phyloP scores from a whole-genome alignment of 1,140 invertebrate species.

The Drosophila willistoni region DNA sequence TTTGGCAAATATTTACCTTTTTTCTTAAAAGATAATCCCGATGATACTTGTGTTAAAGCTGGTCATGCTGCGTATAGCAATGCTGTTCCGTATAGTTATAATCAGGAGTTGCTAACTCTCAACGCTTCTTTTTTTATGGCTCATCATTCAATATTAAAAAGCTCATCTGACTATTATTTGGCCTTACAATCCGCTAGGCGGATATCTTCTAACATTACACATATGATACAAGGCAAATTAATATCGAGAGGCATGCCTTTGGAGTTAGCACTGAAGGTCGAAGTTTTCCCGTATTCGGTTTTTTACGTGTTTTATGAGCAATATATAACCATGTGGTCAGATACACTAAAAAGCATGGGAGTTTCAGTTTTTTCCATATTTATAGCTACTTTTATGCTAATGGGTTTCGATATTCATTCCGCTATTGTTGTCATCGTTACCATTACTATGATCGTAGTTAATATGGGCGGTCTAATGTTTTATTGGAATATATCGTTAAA shows the following conservation, averaged over 20 bases:
- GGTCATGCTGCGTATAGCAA: slow-evolving; percentile 92
- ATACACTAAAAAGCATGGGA: slow-evolving; percentile 93
- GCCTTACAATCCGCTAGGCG: slow-evolving; percentile 92
- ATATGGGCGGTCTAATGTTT: slow-evolving; percentile 98
- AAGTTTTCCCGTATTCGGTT: slow-evolving; percentile 98
- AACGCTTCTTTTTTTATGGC: slow-evolving; percentile 95
- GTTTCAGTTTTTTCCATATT: slow-evolving; percentile 96
- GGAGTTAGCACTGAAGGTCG: slow-evolving; percentile 84
- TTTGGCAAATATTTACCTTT: slow-evolving; percentile 94
- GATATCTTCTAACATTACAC: slow-evolving; percentile 92
- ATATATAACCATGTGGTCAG: slow-evolving; percentile 97
- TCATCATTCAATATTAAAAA: slow-evolving; percentile 97
- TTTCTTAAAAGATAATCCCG: slow-evolving; percentile 96
- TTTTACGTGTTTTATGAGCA: slow-evolving; percentile 99
- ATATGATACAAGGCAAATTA: slow-evolving; percentile 88
- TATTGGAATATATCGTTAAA: slow-evolving; percentile 98
- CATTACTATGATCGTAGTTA: slow-evolving; percentile 96
- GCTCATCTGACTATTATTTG: slow-evolving; percentile 95
- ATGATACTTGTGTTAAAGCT: slow-evolving; percentile 91
- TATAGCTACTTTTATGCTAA: slow-evolving; percentile 95
- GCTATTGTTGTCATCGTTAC: slow-evolving; percentile 95
- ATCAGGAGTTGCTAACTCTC: slow-evolving; percentile 83
- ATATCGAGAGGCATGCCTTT: slow-evolving; percentile 80
- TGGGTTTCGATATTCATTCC: slow-evolving; percentile 96
- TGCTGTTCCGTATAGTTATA: slow-evolving; percentile 87